These are phyloP conservation scores for Ophthalmolycus amberensis DNA, from an alignment of 2,113 vertebrate genomes.

Conservation along the genomic window DNA sequence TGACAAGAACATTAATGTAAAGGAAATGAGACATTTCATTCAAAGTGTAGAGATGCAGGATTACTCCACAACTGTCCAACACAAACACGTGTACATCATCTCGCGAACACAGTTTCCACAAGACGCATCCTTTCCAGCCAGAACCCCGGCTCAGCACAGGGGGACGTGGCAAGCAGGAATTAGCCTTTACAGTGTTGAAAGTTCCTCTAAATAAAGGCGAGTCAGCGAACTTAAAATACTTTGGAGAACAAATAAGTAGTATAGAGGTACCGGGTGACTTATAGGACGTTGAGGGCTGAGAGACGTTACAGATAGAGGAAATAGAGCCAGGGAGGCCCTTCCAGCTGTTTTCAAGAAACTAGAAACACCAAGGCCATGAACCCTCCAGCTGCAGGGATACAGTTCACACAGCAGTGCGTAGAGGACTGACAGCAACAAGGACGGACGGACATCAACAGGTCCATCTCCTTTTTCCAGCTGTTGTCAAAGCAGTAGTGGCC, in stretches of 20 bases:
- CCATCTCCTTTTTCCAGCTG: conserved; percentile 68
- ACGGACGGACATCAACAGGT: conserved; percentile 63
- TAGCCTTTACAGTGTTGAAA: neutral
- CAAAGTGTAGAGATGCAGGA: neutral
- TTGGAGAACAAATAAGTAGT: neutral
- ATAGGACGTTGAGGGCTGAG: conserved; percentile 8
- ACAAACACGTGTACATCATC: neutral
- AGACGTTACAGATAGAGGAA: neutral
- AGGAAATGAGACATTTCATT: neutral
- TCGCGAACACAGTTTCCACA: neutral
- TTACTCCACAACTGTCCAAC: neutral
- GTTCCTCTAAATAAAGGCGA: neutral
- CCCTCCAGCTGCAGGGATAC: conserved; percentile 51
- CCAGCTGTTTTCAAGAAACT: conserved; percentile 50
- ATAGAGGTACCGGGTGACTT: neutral
- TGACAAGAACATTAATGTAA: neutral
- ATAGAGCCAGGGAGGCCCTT: conserved; percentile 2
- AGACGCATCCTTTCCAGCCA: neutral
- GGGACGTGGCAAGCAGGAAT: neutral
- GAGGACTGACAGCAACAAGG: conserved; percentile 37
- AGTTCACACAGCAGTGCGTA: conserved; percentile 26
- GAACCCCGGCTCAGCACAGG: neutral
- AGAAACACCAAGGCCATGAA: conserved; percentile 46
- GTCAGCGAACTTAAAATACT: neutral
- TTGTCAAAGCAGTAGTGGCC: conserved; percentile 52